Base-by-base conservation (phyloP, 2,888 invertebrate species). In the Dusona sp. region DNA sequence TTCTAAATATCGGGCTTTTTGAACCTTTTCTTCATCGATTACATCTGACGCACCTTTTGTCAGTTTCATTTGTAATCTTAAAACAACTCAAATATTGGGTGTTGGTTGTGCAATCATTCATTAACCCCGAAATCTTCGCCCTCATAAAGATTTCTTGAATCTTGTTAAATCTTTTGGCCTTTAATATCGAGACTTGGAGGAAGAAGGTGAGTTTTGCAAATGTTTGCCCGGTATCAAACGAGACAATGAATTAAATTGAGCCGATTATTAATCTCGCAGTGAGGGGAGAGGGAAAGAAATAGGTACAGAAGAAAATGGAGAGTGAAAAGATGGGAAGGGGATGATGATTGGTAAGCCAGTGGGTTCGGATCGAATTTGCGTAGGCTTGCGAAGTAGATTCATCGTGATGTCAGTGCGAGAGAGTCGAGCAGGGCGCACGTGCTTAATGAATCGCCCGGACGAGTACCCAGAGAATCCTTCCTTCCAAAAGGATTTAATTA, bases 401-500 rank as follows among this genome's bases (percentile, higher is more conserved):
- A 87, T 86, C 84, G 80, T 74, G 73, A 74, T 75, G 79, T 86
- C 83, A 84, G 84, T 67, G 68, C 51, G 68, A 11, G 73, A 80
- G 38, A 61, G 38, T 33, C 29, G 57, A 61, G 54, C 51, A 33
- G 36, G 22, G 70, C 45, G 72, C 73, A 33, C 73, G 78, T 78
- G 79, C 57, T 86, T 88, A 81, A 88, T 88, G 84, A 87, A 88
- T 74, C 68, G 70, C 79, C 80, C 48, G 74, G 84, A 70, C 82
- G 78, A 54, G 75, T 19, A 33, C 75, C 33, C 33, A 65, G 75
- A 65, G 86, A 79, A 86, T 82, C 82, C 86, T 82, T 84, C 78
- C 84, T 84, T 84, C 79, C 86, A 65, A 84, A 87, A 88, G 84
- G 87, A 88, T 88, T 88, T 88, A 88, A 88, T 88, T 86, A 88